Evolutionary conservation across 30 jellyfish, hydroid and myxozoan species (phyloP).

Genomic region (Aurelia sp.): DNA sequence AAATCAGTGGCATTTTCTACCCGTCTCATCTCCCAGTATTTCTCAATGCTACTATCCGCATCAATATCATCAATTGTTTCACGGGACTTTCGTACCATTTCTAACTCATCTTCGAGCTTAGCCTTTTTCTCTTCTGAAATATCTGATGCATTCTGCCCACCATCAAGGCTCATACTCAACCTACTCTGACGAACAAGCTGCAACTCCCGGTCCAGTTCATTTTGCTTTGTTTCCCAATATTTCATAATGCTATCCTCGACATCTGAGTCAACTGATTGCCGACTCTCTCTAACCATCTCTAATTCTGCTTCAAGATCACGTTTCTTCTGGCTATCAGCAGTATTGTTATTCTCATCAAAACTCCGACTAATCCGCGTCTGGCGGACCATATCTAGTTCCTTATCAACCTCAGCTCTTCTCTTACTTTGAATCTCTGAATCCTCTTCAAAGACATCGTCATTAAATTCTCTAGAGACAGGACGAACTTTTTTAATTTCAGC

Average conservation of each 20-base stretch:
- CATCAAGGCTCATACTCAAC: neutral
- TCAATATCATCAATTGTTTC: neutral
- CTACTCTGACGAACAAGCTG: neutral
- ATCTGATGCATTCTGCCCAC: neutral
- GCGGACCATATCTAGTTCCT: neutral
- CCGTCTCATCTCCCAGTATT: neutral
- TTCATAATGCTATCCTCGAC: neutral
- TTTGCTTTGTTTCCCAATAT: neutral
- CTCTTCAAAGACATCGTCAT: conserved; percentile 19
- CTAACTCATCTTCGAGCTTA: neutral
- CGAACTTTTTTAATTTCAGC: neutral
- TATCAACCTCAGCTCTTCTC: neutral
- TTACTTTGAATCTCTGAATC: neutral
- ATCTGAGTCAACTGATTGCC: neutral
- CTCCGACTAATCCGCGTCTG: neutral
- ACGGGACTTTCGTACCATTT: conserved; percentile 12
- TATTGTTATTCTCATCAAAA: neutral
- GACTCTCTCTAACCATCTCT: neutral
- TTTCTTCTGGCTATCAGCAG: neutral
- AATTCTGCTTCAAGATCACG: conserved; percentile 2
- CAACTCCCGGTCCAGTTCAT: neutral
- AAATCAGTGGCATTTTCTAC: neutral
- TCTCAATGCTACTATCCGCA: neutral
- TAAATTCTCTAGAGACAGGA: neutral
- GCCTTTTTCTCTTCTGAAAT: neutral